phyloP scores from a whole-genome alignment of 1,140 invertebrate species.

The Conus ventricosus region DNA sequence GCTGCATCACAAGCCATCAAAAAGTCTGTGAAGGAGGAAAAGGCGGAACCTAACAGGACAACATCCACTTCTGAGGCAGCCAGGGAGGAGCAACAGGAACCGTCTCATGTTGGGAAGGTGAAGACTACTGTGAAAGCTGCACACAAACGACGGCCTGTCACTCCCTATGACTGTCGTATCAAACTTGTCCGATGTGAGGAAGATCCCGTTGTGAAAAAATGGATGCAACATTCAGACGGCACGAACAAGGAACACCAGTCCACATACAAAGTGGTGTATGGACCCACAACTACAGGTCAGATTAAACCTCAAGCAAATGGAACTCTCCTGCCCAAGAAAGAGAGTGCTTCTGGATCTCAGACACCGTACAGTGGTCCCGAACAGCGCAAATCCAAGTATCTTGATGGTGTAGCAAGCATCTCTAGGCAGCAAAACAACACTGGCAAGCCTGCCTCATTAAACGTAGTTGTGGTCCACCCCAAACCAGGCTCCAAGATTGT shows the following conservation, averaged over 20 bases:
- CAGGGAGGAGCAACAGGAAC: background rate
- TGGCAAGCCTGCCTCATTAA: background rate
- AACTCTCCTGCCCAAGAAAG: background rate
- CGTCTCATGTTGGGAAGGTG: background rate
- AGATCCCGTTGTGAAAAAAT: background rate
- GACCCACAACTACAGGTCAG: background rate
- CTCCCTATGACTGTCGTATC: background rate
- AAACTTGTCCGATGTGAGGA: constrained; percentile 16
- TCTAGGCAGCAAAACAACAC: background rate
- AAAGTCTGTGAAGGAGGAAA: background rate
- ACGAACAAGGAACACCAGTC: background rate
- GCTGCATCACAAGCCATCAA: constrained; percentile 15
- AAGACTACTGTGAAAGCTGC: background rate
- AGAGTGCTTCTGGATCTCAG: background rate
- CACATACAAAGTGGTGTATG: background rate
- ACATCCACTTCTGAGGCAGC: background rate
- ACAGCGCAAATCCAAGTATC: background rate
- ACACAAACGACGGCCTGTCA: background rate
- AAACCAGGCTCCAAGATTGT: constrained; percentile 5
- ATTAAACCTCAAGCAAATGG: background rate
- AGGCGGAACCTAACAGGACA: background rate
- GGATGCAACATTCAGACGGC: background rate
- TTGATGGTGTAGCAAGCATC: background rate
- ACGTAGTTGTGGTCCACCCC: constrained; percentile 7
- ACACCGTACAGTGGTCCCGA: background rate